These are phyloP conservation scores for Rotaria magnacalcarata DNA, from an alignment of 2,888 invertebrate species.

Conservation along the genomic window DNA sequence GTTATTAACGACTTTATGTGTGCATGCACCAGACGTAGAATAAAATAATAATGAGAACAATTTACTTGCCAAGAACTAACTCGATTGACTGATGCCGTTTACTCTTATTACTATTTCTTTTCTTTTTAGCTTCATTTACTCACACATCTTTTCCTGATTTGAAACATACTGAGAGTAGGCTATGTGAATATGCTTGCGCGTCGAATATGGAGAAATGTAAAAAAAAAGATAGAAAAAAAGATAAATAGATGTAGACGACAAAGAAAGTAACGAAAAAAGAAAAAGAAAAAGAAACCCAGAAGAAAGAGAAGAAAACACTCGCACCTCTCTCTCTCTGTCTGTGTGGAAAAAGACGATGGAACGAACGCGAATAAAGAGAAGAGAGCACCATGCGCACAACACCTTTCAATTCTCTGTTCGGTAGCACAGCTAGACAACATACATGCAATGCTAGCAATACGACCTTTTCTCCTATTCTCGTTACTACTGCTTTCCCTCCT, in stretches of 20 bases:
- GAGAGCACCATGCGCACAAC: background rate
- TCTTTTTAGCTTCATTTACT: conserved; percentile 8
- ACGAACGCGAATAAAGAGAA: background rate
- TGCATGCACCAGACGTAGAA: background rate
- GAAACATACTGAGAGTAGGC: background rate
- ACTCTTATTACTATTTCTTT: background rate
- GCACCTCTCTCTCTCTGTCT: background rate
- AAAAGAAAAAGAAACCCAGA: background rate
- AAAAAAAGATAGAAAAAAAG: conserved; percentile 14
- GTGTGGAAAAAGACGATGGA: background rate
- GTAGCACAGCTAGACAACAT: conserved; percentile 1
- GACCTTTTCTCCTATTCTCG: conserved; percentile 19
- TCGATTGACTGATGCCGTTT: background rate
- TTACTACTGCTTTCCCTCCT: background rate
- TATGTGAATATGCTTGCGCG: background rate
- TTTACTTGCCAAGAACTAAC: conserved; percentile 16
- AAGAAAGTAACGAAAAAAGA: background rate
- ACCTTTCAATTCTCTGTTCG: background rate
- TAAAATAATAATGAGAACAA: background rate
- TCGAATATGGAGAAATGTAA: background rate
- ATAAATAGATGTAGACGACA: conserved; percentile 10
- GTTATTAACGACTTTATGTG: background rate
- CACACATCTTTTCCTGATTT: background rate
- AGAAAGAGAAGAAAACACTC: background rate
- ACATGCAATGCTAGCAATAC: background rate